Percentiles rank a stretch among this genome's conserved stretches.
Evolutionary conservation across 2,797 vertebrate genomes (phyloP).

Genomic region (Ciconia nigra): DNA sequence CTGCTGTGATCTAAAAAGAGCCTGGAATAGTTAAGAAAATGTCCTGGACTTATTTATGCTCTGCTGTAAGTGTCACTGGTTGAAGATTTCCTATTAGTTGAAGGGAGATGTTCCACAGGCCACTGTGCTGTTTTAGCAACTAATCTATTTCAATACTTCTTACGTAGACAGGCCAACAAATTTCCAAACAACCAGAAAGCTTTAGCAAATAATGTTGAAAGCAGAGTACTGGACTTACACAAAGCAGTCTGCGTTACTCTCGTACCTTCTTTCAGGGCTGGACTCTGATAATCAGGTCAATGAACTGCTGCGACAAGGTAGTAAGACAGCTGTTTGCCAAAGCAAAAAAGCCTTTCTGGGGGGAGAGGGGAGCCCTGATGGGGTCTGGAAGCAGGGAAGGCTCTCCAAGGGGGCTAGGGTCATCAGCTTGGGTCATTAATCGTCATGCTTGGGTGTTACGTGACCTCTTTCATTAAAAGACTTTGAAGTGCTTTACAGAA

Average conservation of each 20-base stretch:
- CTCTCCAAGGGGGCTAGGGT: background rate
- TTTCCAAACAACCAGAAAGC: slow-evolving; percentile 39
- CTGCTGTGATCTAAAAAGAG: background rate
- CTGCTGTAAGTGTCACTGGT: background rate
- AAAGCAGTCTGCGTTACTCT: background rate
- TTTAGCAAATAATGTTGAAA: slow-evolving; percentile 29
- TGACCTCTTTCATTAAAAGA: background rate
- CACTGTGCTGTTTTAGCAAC: background rate
- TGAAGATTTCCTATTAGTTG: slow-evolving; percentile 23
- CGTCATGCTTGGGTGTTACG: background rate
- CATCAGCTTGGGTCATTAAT: background rate
- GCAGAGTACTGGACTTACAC: background rate
- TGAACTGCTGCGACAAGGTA: background rate
- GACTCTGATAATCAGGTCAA: slow-evolving; percentile 17
- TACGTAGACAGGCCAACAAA: slow-evolving; percentile 1
- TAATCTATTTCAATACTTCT: slow-evolving; percentile 26
- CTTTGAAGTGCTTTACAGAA: background rate
- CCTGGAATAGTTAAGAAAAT: background rate
- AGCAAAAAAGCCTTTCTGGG: background rate
- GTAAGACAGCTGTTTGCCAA: background rate
- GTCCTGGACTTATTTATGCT: background rate
- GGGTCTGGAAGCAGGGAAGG: background rate
- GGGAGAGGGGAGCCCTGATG: background rate
- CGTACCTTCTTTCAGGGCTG: background rate
- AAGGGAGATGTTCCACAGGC: slow-evolving; percentile 46